Conservation (phyloP, 2,113 vertebrate species). For the Natator depressus region DNA sequence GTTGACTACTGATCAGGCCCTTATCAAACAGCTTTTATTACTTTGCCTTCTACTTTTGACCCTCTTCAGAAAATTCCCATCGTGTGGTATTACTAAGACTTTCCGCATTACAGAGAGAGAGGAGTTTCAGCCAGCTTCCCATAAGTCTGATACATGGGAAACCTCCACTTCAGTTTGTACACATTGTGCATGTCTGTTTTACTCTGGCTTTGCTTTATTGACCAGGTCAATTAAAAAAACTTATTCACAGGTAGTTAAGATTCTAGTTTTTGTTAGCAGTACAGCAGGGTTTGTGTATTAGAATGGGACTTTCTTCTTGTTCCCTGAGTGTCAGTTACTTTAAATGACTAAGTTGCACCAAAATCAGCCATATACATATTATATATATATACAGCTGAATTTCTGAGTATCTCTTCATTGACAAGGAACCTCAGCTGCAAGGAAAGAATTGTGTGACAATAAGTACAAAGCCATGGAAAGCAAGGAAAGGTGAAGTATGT, state of each 20-base stretch:
- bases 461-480: background rate
- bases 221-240: conserved; percentile 65
- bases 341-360: background rate
- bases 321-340: conserved; percentile 8
- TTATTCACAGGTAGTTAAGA: conserved; percentile 65
- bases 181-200: background rate
- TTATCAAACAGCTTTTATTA: background rate
- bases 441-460: background rate
- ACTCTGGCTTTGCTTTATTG: conserved; percentile 48
- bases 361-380: background rate
- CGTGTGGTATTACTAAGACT: background rate
- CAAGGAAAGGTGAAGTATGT: background rate
- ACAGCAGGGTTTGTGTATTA: background rate
- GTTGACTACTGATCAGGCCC: background rate
- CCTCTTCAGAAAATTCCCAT: background rate
- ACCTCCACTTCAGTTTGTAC: conserved; percentile 19
- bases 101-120: conserved; percentile 16
- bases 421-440: background rate
- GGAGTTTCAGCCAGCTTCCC: background rate
- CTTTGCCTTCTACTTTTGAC: background rate
- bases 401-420: background rate
- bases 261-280: conserved; percentile 21
- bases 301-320: conserved; percentile 28
- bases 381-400: background rate
- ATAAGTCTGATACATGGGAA: background rate